Conservation (phyloP, 2,113 vertebrate genomes). For the Hemichromis elongatus region DNA sequence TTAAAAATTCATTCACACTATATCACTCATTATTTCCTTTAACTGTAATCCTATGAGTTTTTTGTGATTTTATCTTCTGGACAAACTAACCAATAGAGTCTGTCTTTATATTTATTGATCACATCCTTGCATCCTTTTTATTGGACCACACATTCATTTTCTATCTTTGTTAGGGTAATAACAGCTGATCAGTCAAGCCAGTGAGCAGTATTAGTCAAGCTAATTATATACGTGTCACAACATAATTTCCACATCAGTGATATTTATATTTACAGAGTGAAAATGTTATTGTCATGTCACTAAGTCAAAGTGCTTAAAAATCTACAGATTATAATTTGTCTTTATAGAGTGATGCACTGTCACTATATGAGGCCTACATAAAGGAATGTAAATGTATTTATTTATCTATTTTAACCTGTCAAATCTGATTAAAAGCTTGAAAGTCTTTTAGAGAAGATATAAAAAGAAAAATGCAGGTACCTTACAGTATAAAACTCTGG, state of each 20-base stretch:
- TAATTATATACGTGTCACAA: neutral
- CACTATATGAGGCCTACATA: neutral
- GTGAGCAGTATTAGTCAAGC: neutral
- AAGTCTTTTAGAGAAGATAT: neutral
- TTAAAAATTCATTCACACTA: neutral
- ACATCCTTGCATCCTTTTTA: neutral
- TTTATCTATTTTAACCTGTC: neutral
- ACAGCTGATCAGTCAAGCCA: neutral
- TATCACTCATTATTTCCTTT: neutral
- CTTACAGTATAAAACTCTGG: neutral
- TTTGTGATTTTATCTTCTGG: neutral
- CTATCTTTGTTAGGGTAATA: neutral
- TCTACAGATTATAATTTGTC: neutral
- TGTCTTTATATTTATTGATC: neutral
- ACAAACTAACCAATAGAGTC: neutral
- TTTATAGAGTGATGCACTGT: neutral
- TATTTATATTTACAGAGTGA: neutral
- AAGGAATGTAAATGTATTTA: neutral
- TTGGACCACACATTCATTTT: neutral
- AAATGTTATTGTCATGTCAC: neutral
- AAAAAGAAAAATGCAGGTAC: neutral
- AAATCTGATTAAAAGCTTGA: neutral
- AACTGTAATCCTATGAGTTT: neutral
- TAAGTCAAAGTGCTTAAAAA: neutral
- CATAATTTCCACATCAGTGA: neutral